Conservation (phyloP, 64 coral and sea anemone genomes). For the Montipora capricornis region DNA sequence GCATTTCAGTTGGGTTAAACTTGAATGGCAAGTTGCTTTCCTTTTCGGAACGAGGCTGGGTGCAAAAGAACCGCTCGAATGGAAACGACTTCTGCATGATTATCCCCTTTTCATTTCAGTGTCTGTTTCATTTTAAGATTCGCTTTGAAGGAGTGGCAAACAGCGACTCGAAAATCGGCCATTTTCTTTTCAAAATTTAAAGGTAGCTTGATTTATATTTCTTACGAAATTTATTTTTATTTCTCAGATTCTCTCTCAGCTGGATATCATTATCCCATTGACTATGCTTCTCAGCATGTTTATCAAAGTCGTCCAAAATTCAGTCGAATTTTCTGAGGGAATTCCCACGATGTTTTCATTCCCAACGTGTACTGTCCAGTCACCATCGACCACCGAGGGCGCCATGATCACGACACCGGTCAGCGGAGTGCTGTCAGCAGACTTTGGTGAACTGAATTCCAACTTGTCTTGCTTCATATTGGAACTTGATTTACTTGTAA, state of each 20-base stretch:
- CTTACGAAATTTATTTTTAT: neutral
- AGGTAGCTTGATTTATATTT: no score
- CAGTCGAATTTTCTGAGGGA: slow-evolving; percentile 74
- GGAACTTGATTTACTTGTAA: slow-evolving; percentile 97
- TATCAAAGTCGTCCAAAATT: slow-evolving; percentile 86
- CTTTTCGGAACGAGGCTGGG: no score
- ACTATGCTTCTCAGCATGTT: slow-evolving; percentile 94
- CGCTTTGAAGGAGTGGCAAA: no score
- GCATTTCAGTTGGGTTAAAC: no score
- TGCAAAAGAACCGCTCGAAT: no score
- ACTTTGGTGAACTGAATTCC: slow-evolving; percentile 73
- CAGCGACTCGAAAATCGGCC: no score
- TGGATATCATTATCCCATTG: slow-evolving; percentile 88
- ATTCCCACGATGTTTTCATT: slow-evolving; percentile 91
- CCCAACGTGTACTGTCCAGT: slow-evolving; percentile 52
- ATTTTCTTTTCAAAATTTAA: no score
- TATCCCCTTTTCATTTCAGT: no score
- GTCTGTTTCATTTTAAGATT: no score
- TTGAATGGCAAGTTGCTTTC: no score
- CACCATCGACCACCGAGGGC: slow-evolving; percentile 53
- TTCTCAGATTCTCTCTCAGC: slow-evolving; percentile 87
- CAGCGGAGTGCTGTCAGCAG: slow-evolving; percentile 55
- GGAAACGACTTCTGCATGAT: no score
- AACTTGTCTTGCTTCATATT: slow-evolving; percentile 95
- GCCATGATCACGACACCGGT: slow-evolving; percentile 51